Evolutionary conservation across 2,888 invertebrate genomes (phyloP), one percentile per base, ranked within the genome.

Genomic region (Diaperis boleti): DNA sequence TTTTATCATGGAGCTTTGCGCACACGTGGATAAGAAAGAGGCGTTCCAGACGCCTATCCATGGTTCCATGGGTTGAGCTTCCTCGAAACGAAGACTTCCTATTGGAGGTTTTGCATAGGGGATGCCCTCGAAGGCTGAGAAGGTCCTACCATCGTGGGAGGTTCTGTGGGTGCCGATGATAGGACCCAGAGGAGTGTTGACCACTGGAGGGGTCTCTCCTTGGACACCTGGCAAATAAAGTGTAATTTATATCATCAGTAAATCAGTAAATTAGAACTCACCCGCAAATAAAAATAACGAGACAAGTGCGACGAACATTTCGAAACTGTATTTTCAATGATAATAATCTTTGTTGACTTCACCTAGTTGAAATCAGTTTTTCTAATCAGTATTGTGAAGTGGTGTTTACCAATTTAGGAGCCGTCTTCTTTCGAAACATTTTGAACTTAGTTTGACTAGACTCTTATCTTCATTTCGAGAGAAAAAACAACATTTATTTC

Each of bases 1-100:
- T 13, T 29, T 1, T n/a, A 20, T 50, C 1, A 57, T 7, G 22
- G 6, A 26, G 44, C 78, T 79, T 62, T 81, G 80, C 68, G 83
- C 60, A 74, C 82, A 79, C 76, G n/a, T 79, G 72, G 75, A 72
- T 68, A 80, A 31, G 69, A 76, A 72, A 1, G 88, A 88, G 1
- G 92, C 93, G 73, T 89, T 87, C 86, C 88, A 88, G 0, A 85
- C 83, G 0, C 88, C 89, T 0, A 79, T 54, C 89, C 89, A 90
- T 63, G 86, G 84, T 73, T 86, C 85, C 69, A 83, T 67, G 20
- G 84, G 83, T 67, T 85, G 14, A 13, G 35, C 54, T 65, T 67
- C 39, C 55, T 63, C 4, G 41, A 68, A 68, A 56, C 69, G 54
- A 3, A 62, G 47, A 13, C 62, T 42, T 14, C 64, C 67, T 3